Evolutionary conservation across 2,888 invertebrate species (phyloP).

Genomic region (Aplocera efformata): DNA sequence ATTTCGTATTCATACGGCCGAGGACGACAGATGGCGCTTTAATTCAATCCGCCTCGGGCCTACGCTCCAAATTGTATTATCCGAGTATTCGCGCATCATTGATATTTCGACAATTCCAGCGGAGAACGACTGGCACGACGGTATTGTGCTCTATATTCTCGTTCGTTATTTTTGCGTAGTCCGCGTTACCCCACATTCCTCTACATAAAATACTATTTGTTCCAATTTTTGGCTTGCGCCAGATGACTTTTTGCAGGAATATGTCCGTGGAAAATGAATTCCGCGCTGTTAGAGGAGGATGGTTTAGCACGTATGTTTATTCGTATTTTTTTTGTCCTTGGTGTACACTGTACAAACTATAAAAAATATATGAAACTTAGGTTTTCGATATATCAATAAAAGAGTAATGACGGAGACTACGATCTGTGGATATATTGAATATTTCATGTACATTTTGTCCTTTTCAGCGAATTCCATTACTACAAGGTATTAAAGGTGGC

Average conservation of each 20-base stretch:
- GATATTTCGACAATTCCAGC: conserved; percentile 74
- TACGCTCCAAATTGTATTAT: conserved; percentile 77
- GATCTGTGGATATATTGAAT: too few species aligned
- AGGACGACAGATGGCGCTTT: conserved; percentile 77
- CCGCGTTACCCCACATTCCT: conserved; percentile 17
- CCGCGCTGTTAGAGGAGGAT: background rate
- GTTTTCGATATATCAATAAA: too few species aligned
- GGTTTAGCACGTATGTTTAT: background rate
- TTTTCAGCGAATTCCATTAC: too few species aligned
- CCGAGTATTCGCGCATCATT: conserved; percentile 78
- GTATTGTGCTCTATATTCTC: conserved; percentile 37
- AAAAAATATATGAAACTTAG: too few species aligned
- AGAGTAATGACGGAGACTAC: too few species aligned
- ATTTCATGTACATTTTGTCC: too few species aligned
- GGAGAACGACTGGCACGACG: conserved; percentile 45
- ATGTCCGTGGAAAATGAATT: too few species aligned
- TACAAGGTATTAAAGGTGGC: too few species aligned
- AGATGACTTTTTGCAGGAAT: too few species aligned
- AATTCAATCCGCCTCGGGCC: conserved; percentile 77
- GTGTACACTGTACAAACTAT: too few species aligned
- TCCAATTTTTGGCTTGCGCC: background rate
- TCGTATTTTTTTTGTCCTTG: background rate
- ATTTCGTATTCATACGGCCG: conserved; percentile 77
- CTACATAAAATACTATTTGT: background rate
- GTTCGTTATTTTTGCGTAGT: conserved; percentile 35